A percentile compares a stretch with the other conserved stretches of the same genome.
Evolutionary conservation across 1,140 invertebrate genomes (phyloP).

Genomic region (Rhagoletis pomonella): DNA sequence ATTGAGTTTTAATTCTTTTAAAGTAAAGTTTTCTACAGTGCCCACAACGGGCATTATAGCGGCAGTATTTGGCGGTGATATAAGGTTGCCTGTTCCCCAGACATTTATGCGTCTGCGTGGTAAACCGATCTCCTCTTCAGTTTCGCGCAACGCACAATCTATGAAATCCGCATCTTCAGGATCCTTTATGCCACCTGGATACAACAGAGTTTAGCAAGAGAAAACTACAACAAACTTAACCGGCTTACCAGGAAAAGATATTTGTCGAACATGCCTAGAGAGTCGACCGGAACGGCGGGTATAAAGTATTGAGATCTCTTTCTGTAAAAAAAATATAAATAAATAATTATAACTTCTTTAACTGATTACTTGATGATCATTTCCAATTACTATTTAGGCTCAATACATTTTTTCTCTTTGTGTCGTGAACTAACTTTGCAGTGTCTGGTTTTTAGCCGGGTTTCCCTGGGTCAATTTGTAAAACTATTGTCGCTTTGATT

Average conservation of each 20-base stretch:
- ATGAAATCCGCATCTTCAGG: constrained; percentile 78
- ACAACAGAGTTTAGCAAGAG: not conserved
- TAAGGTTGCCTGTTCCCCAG: constrained; percentile 81
- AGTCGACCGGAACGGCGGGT: constrained; percentile 86
- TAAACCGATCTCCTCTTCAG: constrained; percentile 91
- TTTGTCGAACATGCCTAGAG: constrained; percentile 85
- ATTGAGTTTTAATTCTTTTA: constrained; percentile 79
- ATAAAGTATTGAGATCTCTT: constrained; percentile 86
- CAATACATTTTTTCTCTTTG: no score
- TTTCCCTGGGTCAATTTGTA: no score
- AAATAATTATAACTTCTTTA: no score
- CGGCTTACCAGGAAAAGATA: constrained; percentile 86
- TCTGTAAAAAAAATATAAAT: constrained; percentile 75
- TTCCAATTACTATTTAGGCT: no score
- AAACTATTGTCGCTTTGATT: no score
- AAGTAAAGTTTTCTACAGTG: constrained; percentile 77
- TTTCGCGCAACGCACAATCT: constrained; percentile 90
- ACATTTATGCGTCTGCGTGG: constrained; percentile 79
- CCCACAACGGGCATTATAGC: constrained; percentile 87
- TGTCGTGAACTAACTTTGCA: no score
- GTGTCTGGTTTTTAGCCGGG: no score
- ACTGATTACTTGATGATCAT: no score
- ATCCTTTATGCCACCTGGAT: constrained; percentile 83
- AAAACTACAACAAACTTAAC: not conserved
- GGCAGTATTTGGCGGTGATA: constrained; percentile 70